Base-by-base conservation (phyloP, 2,888 invertebrate genomes). In the Latrodectus elegans region DNA sequence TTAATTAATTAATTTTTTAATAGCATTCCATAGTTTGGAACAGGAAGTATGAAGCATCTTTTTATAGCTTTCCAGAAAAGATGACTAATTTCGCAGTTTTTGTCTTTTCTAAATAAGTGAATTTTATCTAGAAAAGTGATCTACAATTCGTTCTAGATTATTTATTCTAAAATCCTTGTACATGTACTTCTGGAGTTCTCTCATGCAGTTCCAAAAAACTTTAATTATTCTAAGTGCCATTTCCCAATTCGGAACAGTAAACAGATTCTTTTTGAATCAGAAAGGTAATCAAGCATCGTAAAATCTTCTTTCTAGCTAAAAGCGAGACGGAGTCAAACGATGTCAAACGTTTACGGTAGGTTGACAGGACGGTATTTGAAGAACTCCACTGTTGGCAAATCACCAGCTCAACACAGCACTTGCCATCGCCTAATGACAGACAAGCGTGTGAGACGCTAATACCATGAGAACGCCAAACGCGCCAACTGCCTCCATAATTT, bases 371-470 rank as follows among this genome's bases (percentile, higher is more conserved):
- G 60, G 60, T 60, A 60, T 60, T 60, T n/a, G n/a, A 60, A 60
- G 55, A 15, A 55, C 60, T 10, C 6, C 12, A 15, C 60, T n/a
- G 60, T 60, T n/a, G 60, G 60, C 12, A 15, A n/a, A 12, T n/a
- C 60, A 60, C 60, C 12, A 60, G n/a, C 60, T 15, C 60, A 60
- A 60, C 38, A 38, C 38, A 38, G 38, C 38, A 38, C 38, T 38
- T 38, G 38, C 38, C 38, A 38, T 38, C 38, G 38, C 4, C 38
- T 38, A 38, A 38, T 38, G 55, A 60, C 6, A 60, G n/a, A 60
- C 60, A 60, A 70, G 72, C 81, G 64, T 81, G 81, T 81, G 73
- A 81, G 67, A 81, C 81, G 65, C 38, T 38, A 38, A 38, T 67
- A 74, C 74, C 81, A 74, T 81, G 64, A 80, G 72, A 80, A 72